phyloP scores from a whole-genome alignment of 2,113 vertebrate species.

The Sceloporus tristichus region DNA sequence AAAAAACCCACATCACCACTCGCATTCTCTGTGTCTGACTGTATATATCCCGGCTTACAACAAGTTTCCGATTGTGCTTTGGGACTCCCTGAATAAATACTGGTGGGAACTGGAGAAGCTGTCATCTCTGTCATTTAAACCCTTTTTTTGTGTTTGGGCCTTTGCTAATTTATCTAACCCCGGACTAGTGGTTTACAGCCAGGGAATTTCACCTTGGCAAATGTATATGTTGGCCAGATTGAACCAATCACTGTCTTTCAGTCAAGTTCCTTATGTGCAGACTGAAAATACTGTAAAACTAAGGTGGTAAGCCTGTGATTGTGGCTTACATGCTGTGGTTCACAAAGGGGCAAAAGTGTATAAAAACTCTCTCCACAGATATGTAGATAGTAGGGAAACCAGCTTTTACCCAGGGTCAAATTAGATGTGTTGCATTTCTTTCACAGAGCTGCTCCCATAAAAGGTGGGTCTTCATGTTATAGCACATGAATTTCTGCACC shows the following conservation, averaged over 20 bases:
- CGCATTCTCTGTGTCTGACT: neutral
- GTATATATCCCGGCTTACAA: neutral
- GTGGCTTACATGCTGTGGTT: too few species aligned
- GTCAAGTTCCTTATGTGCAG: neutral
- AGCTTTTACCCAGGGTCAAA: neutral
- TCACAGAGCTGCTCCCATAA: too few species aligned
- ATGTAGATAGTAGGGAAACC: neutral
- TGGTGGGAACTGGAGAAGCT: neutral
- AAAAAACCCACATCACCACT: neutral
- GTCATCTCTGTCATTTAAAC: neutral
- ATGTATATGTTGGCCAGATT: too few species aligned
- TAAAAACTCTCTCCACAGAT: neutral
- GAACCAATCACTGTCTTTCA: neutral
- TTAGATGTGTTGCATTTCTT: too few species aligned
- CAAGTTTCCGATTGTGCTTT: neutral
- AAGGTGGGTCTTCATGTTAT: too few species aligned
- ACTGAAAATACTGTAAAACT: neutral
- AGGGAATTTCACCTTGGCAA: too few species aligned
- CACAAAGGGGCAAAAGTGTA: too few species aligned
- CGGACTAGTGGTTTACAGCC: neutral
- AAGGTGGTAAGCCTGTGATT: too few species aligned
- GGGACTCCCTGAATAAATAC: neutral
- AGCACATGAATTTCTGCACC: too few species aligned
- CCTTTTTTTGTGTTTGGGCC: too few species aligned
- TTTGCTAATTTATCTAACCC: neutral